Evolutionary conservation across 2,797 vertebrate genomes (phyloP).

Genomic region (Adrianichthys oophorus): DNA sequence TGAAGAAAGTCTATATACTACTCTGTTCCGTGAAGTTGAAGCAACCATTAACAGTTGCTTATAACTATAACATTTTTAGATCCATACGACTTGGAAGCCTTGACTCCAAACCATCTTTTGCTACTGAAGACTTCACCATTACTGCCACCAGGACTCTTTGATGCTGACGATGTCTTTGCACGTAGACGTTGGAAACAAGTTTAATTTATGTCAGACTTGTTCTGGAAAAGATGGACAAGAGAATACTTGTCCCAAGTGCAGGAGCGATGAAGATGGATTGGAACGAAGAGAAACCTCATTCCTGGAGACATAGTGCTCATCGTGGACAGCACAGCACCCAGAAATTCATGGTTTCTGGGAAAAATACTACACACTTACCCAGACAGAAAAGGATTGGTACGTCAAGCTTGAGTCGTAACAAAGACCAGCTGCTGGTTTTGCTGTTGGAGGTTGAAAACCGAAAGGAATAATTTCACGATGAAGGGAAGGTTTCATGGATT

Average conservation of each 20-base stretch:
- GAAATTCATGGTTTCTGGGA: not conserved
- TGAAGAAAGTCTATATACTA: not conserved
- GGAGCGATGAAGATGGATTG: no score
- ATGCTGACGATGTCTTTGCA: not conserved
- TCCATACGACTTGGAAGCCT: not conserved
- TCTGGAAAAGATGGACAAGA: not conserved
- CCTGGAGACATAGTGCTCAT: slow-evolving; percentile 1
- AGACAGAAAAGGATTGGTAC: not conserved
- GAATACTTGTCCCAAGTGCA: not conserved
- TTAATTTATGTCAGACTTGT: not conserved
- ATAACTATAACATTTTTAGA: not conserved
- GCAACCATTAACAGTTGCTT: not conserved
- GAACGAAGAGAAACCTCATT: not conserved
- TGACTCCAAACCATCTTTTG: not conserved
- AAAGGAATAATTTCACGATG: no score
- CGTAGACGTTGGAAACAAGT: not conserved
- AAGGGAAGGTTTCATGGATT: no score
- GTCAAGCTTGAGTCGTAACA: not conserved
- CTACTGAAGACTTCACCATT: not conserved
- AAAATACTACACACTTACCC: not conserved
- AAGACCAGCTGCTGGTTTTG: not conserved
- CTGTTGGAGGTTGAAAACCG: no score
- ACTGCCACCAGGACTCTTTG: not conserved
- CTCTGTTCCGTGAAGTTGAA: not conserved
- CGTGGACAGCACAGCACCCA: not conserved